phyloP scores from a whole-genome alignment of 2,113 vertebrate species.

The Phyllostomus hastatus region DNA sequence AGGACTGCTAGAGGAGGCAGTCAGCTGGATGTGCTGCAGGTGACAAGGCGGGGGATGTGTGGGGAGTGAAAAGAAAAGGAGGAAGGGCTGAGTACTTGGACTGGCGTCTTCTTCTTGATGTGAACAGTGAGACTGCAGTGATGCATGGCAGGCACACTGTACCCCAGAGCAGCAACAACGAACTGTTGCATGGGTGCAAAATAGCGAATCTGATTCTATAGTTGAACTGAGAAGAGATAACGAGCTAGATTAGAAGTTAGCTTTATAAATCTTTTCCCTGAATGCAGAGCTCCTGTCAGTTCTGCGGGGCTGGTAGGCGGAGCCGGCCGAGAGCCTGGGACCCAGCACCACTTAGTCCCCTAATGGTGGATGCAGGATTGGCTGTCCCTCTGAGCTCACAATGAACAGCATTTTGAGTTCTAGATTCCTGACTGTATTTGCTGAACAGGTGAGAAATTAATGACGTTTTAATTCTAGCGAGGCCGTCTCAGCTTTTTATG shows the following conservation, averaged over 20 bases:
- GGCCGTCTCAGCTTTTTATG: not conserved
- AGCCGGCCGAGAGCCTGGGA: not conserved
- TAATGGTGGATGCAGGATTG: not conserved
- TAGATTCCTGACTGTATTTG: not conserved
- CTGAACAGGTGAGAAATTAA: not conserved
- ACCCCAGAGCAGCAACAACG: not conserved
- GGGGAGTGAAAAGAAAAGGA: not conserved
- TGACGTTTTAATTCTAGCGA: not conserved
- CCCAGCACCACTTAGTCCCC: fast-evolving
- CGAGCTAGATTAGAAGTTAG: not conserved
- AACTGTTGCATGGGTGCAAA: not conserved
- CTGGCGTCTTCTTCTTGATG: not conserved
- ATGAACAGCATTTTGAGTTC: not conserved
- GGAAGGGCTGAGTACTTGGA: too few species aligned
- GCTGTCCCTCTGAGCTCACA: not conserved
- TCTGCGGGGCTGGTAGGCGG: fast-evolving
- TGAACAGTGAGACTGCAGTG: too few species aligned
- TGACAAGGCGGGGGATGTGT: slow-evolving; percentile 56
- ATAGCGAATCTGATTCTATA: not conserved
- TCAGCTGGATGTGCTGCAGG: slow-evolving; percentile 93
- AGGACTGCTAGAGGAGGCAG: slow-evolving; percentile 87
- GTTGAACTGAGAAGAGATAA: not conserved
- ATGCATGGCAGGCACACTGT: not conserved
- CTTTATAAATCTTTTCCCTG: not conserved
- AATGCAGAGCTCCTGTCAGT: not conserved